Base-by-base conservation (phyloP, 2,888 invertebrate species). In the Drosophila neutralis region DNA sequence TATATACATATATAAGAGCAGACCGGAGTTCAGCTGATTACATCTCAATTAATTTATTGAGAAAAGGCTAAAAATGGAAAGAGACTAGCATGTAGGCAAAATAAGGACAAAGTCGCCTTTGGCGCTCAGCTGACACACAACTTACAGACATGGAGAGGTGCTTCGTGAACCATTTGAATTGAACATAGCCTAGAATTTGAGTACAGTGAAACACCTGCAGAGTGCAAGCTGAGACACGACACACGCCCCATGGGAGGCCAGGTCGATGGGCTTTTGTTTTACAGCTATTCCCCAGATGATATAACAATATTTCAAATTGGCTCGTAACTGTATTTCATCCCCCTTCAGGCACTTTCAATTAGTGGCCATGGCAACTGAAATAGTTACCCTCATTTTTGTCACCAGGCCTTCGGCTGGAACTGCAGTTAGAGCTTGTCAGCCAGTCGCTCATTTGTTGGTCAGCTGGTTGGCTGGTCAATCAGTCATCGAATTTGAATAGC, bases 351-450 rank as follows among this genome's bases (percentile, higher is more conserved):
- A 48, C 57, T 80, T 83, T 85, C 90, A 84, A 83, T 89, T 84
- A 87, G 85, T 84, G 79, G 69, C 71, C 88, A 84, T 84, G 90
- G 76, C 86, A 84, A 84, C 83, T 76, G 51, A 69, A 70, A 60
- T 74, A 78, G 73, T 70, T 72, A 53, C 62, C 70, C 70, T 24
- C 60, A 61, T 63, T 59, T 61, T 48, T n/a, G 62, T 68, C 49
- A 57, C 11, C 36, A 36, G 36, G 54, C 54, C 24, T 45, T 45
- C 7, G 15, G 21, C 11, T 49, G 72, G 35, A 13, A n/a, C 42
- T 24, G 42, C 42, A 61, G 61, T 27, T 11, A 35, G 51, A 24
- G 36, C 61, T 57, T 49, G 54, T 56, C 51, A 40, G 49, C 31
- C 48, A 66, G 68, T 38, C 10, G 36, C n/a, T 31, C 38, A n/a